Evolutionary conservation across 2,888 invertebrate species (phyloP), one percentile per base, ranked within the genome.

Genomic region (Sepioteuthis lessoniana): DNA sequence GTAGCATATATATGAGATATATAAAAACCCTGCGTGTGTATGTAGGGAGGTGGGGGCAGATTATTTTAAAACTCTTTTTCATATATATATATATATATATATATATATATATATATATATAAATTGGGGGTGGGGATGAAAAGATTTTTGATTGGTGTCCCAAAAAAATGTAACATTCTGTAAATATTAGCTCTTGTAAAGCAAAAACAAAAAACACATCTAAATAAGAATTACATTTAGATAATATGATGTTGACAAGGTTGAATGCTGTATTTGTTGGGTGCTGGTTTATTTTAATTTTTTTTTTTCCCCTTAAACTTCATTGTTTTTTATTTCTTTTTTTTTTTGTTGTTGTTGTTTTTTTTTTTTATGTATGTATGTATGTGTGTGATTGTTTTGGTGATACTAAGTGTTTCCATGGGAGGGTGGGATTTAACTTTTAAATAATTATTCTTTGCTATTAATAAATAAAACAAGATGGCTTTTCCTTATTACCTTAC

Each of bases 1-100:
- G 76, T 76, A 76, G n/a, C n/a, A 76, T 76, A 76, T 76, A 76
- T 76, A 76, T 76, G n/a, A 76, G n/a, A 76, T 76, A 76, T 76
- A 35, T 76, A n/a, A n/a, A 13, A 25, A 35, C n/a, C n/a, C 76
- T 76, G n/a, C 35, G n/a, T 76, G n/a, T 35, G n/a, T 76, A 16
- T n/a, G n/a, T 76, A n/a, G n/a, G 35, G n/a, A n/a, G 76, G n/a
- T n/a, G n/a, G 76, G 76, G 76, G 76, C n/a, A 35, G n/a, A 76
- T 76, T 76, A 76, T 76, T 76, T 76, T 76, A 35, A n/a, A 76
- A 76, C n/a, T 19, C 13, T 31, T n/a, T n/a, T n/a, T n/a, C n/a
- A n/a, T n/a, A n/a, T n/a, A n/a, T n/a, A n/a, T n/a, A n/a, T n/a
- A n/a, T n/a, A 10, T n/a, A 31, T 76, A 76, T 76, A 76, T 76